Base-by-base conservation (phyloP, 2,797 vertebrate species). In the Rhynchonycteris naso region DNA sequence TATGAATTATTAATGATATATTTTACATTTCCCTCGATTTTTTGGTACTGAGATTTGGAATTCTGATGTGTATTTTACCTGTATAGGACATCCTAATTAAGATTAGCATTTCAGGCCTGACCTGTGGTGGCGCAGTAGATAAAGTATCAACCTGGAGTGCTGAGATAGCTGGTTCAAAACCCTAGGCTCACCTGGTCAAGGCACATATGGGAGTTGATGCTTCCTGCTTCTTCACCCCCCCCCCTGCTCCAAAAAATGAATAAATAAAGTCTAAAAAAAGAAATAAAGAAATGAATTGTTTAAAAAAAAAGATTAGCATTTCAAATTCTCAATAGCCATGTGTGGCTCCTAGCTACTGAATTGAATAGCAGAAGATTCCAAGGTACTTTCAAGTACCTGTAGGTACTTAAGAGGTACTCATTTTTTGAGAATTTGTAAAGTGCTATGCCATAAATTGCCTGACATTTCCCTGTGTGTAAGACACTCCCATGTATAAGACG, bases 61-160 rank as follows among this genome's bases (percentile, higher is more conserved):
- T 72, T 59, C 13, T 38, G 59, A 11, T 59, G 43, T 28, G 18
- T 90, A 61, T 69, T 72, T 61, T 61, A 52, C 33, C 56, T 63
- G 18, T 82, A 30, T 5, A 72, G 16, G 18, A 28, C 50, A 81
- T 81, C n/a, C 76, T 88, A 74, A 65, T 33, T 68, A 54, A n/a
- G 28, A 59, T 85, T 47, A 79, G 33, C 26, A 65, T 59, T 92
- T 85, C 84, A 93, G 33, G n/a, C n/a, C n/a, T n/a, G n/a, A n/a
- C n/a, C n/a, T n/a, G n/a, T n/a, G n/a, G n/a, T n/a, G n/a, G n/a
- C n/a, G n/a, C n/a, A n/a, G n/a, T n/a, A n/a, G n/a, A n/a, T n/a
- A n/a, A n/a, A n/a, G n/a, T n/a, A n/a, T n/a, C n/a, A n/a, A n/a
- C n/a, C n/a, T n/a, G n/a, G n/a, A n/a, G n/a, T n/a, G n/a, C n/a